Evolutionary conservation across 2,888 invertebrate species (phyloP).

Genomic region (Dynastes tityus): DNA sequence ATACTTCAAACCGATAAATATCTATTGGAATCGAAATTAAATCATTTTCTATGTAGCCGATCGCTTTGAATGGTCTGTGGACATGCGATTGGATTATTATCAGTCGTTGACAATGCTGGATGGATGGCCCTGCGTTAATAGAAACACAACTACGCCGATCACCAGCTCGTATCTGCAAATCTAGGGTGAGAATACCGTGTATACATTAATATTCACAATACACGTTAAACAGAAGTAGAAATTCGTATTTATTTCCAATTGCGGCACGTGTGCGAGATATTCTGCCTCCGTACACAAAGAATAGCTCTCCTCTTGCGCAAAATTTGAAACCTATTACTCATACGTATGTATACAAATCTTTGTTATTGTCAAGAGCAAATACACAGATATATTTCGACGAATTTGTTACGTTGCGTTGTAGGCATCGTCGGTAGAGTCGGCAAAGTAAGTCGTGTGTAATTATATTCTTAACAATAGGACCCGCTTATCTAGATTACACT

Average conservation of each 20-base stretch:
- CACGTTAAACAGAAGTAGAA: conserved; percentile 30
- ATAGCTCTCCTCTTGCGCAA: conserved; percentile 12
- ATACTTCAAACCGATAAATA: conserved; percentile 34
- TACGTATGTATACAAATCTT: conserved; percentile 16
- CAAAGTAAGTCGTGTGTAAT: conserved; percentile 31
- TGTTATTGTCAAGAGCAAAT: conserved; percentile 28
- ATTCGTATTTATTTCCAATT: conserved; percentile 27
- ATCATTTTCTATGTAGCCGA: conserved; percentile 37
- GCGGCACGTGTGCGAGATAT: conserved; percentile 25
- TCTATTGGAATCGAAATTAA: conserved; percentile 32
- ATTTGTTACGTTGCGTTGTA: conserved; percentile 17
- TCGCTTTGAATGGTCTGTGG: conserved; percentile 42
- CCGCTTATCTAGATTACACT: conserved; percentile 38
- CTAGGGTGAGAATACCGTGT: background rate
- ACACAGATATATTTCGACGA: conserved; percentile 5
- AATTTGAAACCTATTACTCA: background rate
- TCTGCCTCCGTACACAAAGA: conserved; percentile 35
- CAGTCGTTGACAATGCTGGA: conserved; percentile 48
- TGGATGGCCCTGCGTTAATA: conserved; percentile 7
- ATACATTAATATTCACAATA: conserved; percentile 2
- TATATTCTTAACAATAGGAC: conserved; percentile 39
- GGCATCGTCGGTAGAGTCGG: conserved; percentile 31
- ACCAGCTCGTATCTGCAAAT: background rate
- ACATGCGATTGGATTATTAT: conserved; percentile 51
- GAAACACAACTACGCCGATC: background rate